Evolutionary conservation across 2,888 invertebrate genomes (phyloP), one percentile per base, ranked within the genome.

Genomic region (Gonocerus acuteangulatus): DNA sequence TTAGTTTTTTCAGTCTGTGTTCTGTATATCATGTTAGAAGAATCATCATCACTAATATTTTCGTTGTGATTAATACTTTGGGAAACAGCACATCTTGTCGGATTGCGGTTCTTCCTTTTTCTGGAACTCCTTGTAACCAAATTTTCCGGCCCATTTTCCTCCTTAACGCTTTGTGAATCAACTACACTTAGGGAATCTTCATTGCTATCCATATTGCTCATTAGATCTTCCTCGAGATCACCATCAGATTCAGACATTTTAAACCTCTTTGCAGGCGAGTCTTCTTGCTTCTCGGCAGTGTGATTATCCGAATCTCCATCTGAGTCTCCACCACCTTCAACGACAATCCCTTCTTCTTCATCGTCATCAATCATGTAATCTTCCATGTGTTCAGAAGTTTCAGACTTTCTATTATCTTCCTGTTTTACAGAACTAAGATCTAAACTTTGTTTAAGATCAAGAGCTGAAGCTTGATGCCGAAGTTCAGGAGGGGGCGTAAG

Each of bases 21-120:
- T 45, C 60, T 59, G 22, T 51, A 63, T 36, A 67, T 62, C 9
- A 76, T 76, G 70, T 82, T 82, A 6, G 81, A 81, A 7, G 81
- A 82, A 67, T 82, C 82, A 13, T 81, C 80, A 68, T 83, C 82
- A 47, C 81, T 82, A 59, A 81, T 79, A 47, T 80, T 79, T 52
- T 77, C 76, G 23, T 71, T 72, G 64, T 71, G 71, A 16, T 68
- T 67, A 63, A 77, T 75, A 62, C 78, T 75, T 39, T 76, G 73
- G 22, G 80, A 77, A 49, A 82, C 75, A n/a, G 88, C 83, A 71
- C 89, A 85, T 65, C 88, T 81, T 1, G 87, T 89, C 0, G 93
- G 93, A 73, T 93, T 92, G 69, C 89, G 84, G 69, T 86, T 91
- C 76, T 94, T 94, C 23, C 93, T 80, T 74, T 94, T 94, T 60